These are phyloP conservation scores for Paramormyrops hopkinsi DNA, from an alignment of 2,797 vertebrate genomes.

Conservation along the genomic window DNA sequence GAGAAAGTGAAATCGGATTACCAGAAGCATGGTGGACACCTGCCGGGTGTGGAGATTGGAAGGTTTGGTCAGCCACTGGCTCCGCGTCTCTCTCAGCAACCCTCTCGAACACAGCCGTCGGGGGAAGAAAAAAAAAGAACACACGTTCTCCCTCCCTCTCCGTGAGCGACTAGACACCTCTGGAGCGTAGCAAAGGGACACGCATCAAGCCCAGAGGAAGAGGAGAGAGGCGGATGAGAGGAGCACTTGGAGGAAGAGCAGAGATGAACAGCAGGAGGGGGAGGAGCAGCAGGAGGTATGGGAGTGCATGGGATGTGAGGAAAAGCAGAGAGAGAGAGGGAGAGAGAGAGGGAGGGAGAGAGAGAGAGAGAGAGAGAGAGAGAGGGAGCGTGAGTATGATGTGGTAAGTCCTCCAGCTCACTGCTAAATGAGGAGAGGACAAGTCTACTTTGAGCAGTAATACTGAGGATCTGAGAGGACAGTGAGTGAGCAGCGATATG, in stretches of 20 bases:
- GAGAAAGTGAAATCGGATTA: constrained; percentile 44
- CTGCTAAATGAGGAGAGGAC: constrained; percentile 44
- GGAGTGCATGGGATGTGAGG: constrained; percentile 44
- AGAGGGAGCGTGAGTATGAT: constrained; percentile 42
- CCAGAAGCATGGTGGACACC: constrained; percentile 67
- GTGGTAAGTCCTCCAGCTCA: constrained; percentile 56
- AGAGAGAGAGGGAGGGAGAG: constrained; percentile 44
- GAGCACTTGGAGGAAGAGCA: neutral
- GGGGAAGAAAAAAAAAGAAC: constrained; percentile 27
- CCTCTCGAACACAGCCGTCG: constrained; percentile 11
- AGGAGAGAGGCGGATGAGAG: neutral
- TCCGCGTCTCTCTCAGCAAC: constrained; percentile 37
- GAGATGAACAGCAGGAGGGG: neutral
- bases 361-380: constrained; percentile 49
- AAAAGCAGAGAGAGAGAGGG: constrained; percentile 49
- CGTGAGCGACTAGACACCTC: constrained; percentile 5
- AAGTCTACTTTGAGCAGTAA: constrained; percentile 25
- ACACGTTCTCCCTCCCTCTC: neutral
- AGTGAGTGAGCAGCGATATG: constrained; percentile 38
- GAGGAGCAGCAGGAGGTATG: constrained; percentile 38
- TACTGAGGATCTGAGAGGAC: constrained; percentile 40
- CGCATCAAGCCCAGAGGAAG: neutral
- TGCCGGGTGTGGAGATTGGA: constrained; percentile 42
- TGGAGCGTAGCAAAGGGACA: neutral
- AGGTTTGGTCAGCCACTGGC: constrained; percentile 26